phyloP scores from a whole-genome alignment of 1,140 invertebrate species.

The Tyrophagus putrescentiae region DNA sequence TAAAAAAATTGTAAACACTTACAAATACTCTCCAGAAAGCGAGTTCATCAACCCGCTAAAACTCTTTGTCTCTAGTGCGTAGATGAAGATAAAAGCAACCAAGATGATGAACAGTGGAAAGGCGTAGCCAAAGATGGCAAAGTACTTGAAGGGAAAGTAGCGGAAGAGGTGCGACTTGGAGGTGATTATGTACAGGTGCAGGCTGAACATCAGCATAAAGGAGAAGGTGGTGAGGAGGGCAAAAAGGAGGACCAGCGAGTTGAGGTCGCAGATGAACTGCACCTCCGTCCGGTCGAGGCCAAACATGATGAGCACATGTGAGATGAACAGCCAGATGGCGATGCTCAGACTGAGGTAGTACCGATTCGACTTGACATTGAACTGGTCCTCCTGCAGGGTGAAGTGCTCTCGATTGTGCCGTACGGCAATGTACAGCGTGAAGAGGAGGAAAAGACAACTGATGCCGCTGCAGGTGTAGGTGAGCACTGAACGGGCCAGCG shows the following conservation, averaged over 20 bases:
- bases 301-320: conserved; percentile 3
- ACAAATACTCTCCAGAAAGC: conserved; percentile 7
- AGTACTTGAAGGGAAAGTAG: not conserved
- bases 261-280: not conserved
- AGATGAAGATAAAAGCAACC: not conserved
- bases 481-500: conserved; percentile 6
- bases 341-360: not conserved
- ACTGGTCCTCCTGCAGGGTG: not conserved
- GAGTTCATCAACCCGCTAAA: not conserved
- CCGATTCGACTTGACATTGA: not conserved
- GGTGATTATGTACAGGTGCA: conserved; percentile 32
- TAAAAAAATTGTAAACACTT: conserved; percentile 7
- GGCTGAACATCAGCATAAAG: conserved; percentile 38
- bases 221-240: conserved; percentile 35
- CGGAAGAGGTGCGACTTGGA: not conserved
- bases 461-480: conserved; percentile 20
- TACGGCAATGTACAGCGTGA: conserved; percentile 25
- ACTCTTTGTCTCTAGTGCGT: not conserved
- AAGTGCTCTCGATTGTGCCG: conserved; percentile 29
- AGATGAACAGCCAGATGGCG: not conserved
- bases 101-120: not conserved
- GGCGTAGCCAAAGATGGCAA: not conserved
- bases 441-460: not conserved
- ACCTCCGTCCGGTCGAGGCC: not conserved
- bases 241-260: conserved; percentile 34